Conservation (phyloP, 2,797 vertebrate genomes). For the Lepus townsendii region DNA sequence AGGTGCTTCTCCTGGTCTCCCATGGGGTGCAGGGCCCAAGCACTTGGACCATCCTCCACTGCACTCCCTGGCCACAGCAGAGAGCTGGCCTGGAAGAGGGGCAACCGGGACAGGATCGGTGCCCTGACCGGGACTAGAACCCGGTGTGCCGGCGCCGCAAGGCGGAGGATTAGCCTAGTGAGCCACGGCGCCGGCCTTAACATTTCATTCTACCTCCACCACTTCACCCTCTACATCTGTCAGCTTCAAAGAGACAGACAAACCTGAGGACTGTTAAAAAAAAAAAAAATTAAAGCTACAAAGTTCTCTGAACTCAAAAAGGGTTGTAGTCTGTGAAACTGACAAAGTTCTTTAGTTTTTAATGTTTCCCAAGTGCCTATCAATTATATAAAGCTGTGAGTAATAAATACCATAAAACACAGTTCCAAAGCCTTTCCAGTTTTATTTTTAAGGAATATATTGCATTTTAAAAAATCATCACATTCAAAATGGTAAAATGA, state of each 20-base stretch:
- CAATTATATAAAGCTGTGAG: constrained; percentile 43
- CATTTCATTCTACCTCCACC: background rate
- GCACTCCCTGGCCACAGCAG: no score
- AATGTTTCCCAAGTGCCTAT: constrained; percentile 61
- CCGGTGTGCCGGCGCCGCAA: no score
- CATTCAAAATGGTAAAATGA: background rate
- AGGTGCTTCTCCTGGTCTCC: no score
- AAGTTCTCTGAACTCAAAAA: constrained; percentile 55
- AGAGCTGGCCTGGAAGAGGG: no score
- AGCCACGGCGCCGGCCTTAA: no score
- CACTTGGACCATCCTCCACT: no score
- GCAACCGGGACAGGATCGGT: no score
- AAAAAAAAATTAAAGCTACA: constrained; percentile 54
- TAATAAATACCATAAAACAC: constrained; percentile 22
- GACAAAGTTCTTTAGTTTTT: constrained; percentile 62
- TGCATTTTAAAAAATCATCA: constrained; percentile 37
- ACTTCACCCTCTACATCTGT: background rate
- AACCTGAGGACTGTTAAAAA: constrained; percentile 60
- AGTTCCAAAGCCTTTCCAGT: constrained; percentile 33
- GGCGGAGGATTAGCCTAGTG: no score
- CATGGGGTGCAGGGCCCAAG: no score
- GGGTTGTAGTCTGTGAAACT: constrained; percentile 56
- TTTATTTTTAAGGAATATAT: constrained; percentile 50
- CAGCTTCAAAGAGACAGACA: constrained; percentile 36
- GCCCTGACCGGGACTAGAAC: no score